These are phyloP conservation scores for Erebia aethiops DNA, from an alignment of 2,888 invertebrate genomes.

Conservation along the genomic window DNA sequence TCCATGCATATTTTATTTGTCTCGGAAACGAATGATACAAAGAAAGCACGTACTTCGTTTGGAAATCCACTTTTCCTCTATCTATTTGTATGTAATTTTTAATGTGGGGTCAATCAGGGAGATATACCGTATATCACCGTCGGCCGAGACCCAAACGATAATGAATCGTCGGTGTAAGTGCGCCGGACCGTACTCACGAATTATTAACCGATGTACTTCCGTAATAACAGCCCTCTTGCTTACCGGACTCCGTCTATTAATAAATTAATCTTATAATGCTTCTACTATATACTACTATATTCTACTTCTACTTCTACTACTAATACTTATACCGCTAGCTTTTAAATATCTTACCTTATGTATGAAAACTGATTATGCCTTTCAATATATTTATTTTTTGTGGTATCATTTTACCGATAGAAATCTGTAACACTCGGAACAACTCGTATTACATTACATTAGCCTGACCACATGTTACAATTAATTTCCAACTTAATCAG, in stretches of 20 bases:
- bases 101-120: constrained; percentile 83
- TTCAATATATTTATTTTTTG: no score
- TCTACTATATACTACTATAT: no score
- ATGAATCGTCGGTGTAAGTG: constrained; percentile 78
- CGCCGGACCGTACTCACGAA: constrained; percentile 81
- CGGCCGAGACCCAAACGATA: constrained; percentile 77
- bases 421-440: no score
- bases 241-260: neutral
- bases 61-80: constrained; percentile 67
- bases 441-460: no score
- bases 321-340: neutral
- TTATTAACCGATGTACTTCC: constrained; percentile 78
- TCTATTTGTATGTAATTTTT: constrained; percentile 81
- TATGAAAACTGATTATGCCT: no score
- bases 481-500: no score
- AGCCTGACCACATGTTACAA: no score
- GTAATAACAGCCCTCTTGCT: constrained; percentile 42
- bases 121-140: constrained; percentile 81
- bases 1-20: constrained; percentile 72
- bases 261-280: constrained; percentile 1
- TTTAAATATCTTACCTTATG: no score
- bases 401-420: no score
- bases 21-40: constrained; percentile 73
- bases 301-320: no score
- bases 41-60: constrained; percentile 63